These are phyloP conservation scores for Hoplostethus atlanticus DNA, from an alignment of 2,797 vertebrate genomes.

Conservation along the genomic window DNA sequence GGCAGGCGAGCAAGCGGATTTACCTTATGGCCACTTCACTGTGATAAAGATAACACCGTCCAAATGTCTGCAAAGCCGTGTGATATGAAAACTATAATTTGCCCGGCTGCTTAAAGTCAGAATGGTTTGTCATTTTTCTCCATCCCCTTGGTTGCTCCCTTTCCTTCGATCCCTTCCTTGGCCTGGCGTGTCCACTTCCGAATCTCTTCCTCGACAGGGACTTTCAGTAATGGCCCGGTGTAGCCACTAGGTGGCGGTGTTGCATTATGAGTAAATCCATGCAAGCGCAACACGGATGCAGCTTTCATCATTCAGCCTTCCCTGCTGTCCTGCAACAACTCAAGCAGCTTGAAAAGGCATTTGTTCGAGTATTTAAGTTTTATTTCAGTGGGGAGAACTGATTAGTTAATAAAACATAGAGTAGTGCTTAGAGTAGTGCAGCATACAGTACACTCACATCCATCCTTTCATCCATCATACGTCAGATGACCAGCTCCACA, in stretches of 20 bases:
- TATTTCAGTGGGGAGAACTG: slow-evolving; percentile 58
- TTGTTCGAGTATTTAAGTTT: slow-evolving; percentile 46
- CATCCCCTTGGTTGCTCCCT: slow-evolving; percentile 37
- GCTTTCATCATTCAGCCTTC: background rate
- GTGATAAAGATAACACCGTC: background rate
- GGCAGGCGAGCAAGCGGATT: slow-evolving; percentile 23
- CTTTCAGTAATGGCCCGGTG: background rate
- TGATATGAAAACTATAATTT: background rate
- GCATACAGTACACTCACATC: background rate
- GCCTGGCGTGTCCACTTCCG: slow-evolving; percentile 63
- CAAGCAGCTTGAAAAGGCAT: background rate
- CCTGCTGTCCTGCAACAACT: slow-evolving; percentile 1
- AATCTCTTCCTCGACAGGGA: slow-evolving; percentile 53
- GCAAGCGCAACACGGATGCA: too few species aligned
- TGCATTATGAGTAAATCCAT: background rate
- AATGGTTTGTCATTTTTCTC: slow-evolving; percentile 38
- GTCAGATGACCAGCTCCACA: slow-evolving; percentile 22
- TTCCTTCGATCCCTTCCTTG: slow-evolving; percentile 56
- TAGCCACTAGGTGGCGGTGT: slow-evolving; percentile 55
- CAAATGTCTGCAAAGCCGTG: slow-evolving; percentile 6
- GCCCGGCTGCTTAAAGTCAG: slow-evolving; percentile 9
- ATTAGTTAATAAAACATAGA: background rate
- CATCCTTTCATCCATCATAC: background rate
- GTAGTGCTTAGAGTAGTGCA: background rate
- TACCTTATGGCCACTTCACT: slow-evolving; percentile 48